These are phyloP conservation scores for Drosophila meridionalis DNA, from an alignment of 2,888 invertebrate species.

Conservation along the genomic window DNA sequence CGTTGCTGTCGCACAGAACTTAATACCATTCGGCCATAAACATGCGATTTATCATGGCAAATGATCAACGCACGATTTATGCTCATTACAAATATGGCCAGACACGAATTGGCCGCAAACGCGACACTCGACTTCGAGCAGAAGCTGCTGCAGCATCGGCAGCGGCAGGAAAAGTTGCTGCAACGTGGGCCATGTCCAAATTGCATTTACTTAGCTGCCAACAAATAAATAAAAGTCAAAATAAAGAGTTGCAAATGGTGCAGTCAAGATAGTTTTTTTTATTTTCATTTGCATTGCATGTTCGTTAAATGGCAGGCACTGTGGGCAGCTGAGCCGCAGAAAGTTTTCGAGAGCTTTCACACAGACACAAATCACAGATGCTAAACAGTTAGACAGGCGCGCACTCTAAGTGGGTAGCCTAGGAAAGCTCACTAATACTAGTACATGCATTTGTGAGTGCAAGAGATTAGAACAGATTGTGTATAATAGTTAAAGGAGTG, in stretches of 20 bases:
- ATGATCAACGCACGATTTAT: conserved; percentile 81
- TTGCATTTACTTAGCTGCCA: conserved; percentile 79
- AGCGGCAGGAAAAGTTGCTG: conserved; percentile 24
- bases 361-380: conserved; percentile 12
- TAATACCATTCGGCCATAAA: conserved; percentile 70
- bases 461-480: background rate
- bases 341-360: conserved; percentile 29
- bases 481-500: background rate
- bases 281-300: conserved; percentile 34
- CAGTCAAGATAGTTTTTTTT: conserved; percentile 50
- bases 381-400: background rate
- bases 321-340: conserved; percentile 59
- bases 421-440: conserved; percentile 14
- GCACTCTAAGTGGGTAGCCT: background rate
- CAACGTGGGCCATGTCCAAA: conserved; percentile 71
- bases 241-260: conserved; percentile 80
- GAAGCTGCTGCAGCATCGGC: conserved; percentile 32
- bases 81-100: conserved; percentile 81
- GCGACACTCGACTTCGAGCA: conserved; percentile 27
- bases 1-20: conserved; percentile 54
- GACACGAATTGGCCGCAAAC: conserved; percentile 66
- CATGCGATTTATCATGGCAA: conserved; percentile 80
- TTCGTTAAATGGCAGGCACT: conserved; percentile 39
- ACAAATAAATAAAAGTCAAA: conserved; percentile 81
- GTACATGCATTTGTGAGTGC: background rate